Conservation (phyloP, 2,113 vertebrate genomes). For the Hyperoodon ampullatus region DNA sequence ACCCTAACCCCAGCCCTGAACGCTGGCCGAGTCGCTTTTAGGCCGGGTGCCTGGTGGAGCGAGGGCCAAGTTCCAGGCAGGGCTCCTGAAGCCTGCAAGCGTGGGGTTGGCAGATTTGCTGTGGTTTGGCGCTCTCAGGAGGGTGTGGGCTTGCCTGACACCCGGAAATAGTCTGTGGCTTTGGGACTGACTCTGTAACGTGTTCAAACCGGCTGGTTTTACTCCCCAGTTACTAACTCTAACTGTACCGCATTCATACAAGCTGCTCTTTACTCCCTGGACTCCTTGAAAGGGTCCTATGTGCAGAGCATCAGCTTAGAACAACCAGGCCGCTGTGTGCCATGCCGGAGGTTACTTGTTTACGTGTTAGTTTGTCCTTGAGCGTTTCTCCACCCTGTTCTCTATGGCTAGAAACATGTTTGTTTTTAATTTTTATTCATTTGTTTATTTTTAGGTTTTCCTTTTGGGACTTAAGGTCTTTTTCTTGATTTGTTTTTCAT, state of each 20-base stretch:
- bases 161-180: conserved; percentile 47
- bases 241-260: neutral
- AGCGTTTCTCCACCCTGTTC: neutral
- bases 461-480: neutral
- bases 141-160: neutral
- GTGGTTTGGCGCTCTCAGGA: neutral
- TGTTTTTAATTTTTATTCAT: neutral
- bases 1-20: neutral
- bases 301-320: neutral
- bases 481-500: neutral
- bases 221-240: neutral
- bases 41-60: fast-evolving
- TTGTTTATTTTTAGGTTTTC: neutral
- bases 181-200: neutral
- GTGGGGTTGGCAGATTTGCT: neutral
- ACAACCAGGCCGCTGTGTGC: neutral
- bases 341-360: fast-evolving
- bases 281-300: conserved; percentile 16
- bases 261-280: neutral
- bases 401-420: neutral
- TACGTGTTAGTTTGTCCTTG: neutral
- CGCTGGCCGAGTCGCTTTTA: fast-evolving
- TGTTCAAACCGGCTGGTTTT: neutral
- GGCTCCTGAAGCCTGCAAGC: no score
- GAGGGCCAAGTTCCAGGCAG: neutral